Evolutionary conservation across 2,113 vertebrate genomes (phyloP).

Genomic region (Lophochroa leadbeateri): DNA sequence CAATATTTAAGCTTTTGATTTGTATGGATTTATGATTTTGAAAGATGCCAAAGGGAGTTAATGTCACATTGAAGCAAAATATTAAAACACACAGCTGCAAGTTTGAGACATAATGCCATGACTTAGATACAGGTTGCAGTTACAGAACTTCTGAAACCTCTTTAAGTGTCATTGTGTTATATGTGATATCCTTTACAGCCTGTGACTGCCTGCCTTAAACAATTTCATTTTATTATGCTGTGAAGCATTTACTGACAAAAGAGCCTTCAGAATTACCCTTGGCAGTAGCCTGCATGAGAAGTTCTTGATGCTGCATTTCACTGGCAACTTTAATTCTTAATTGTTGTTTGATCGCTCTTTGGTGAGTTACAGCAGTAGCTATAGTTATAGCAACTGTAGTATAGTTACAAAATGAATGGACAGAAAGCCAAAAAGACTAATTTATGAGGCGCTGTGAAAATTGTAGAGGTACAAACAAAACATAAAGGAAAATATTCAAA

Average conservation of each 20-base stretch:
- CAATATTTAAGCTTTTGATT: conserved; percentile 54
- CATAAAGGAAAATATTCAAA: rapidly evolving
- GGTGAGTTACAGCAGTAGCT: neutral
- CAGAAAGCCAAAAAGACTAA: neutral
- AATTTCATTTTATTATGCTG: conserved; percentile 32
- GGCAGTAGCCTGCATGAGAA: neutral
- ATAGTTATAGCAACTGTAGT: neutral
- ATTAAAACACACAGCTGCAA: neutral
- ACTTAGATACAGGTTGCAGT: conserved; percentile 47
- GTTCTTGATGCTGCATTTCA: neutral
- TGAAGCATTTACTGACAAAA: conserved; percentile 37
- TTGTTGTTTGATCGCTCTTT: neutral
- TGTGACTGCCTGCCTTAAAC: conserved; percentile 52
- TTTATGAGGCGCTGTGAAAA: neutral
- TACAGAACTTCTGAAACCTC: conserved; percentile 51
- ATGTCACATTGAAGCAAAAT: conserved; percentile 34
- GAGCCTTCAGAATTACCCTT: conserved; percentile 3
- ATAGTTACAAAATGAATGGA: neutral
- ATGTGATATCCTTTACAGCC: conserved; percentile 18
- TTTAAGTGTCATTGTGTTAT: conserved; percentile 45
- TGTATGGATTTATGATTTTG: conserved; percentile 44
- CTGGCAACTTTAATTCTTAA: neutral
- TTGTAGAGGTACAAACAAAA: neutral
- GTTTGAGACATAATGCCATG: conserved; percentile 4
- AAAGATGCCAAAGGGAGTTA: conserved; percentile 53